These are phyloP conservation scores for Nymphalis c-album DNA, from an alignment of 2,888 invertebrate genomes.

Conservation along the genomic window DNA sequence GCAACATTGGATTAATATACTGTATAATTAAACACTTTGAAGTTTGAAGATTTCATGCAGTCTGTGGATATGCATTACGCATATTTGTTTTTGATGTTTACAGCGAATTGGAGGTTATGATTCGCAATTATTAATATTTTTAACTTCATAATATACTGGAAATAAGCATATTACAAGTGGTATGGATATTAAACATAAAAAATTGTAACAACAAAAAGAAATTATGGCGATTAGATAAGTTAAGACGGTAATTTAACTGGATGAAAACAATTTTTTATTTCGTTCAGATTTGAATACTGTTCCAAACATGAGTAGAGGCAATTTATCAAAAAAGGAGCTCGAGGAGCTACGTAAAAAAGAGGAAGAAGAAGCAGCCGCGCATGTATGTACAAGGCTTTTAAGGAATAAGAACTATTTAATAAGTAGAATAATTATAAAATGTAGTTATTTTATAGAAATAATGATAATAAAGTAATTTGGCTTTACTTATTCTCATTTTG, in stretches of 20 bases:
- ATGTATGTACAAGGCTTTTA: constrained; percentile 79
- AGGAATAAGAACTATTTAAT: neutral
- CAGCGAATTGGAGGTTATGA: constrained; percentile 7
- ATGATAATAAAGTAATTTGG: too few species aligned
- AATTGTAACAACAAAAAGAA: neutral
- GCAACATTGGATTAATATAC: too few species aligned
- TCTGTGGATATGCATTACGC: neutral
- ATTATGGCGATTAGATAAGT: neutral
- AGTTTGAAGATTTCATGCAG: neutral
- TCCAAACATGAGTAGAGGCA: constrained; percentile 83
- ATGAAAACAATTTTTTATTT: neutral
- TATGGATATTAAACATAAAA: neutral
- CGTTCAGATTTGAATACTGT: constrained; percentile 57
- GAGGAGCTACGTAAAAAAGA: constrained; percentile 94
- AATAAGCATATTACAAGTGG: neutral
- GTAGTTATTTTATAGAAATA: too few species aligned
- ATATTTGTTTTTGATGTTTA: constrained; percentile 5
- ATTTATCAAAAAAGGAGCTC: constrained; percentile 89
- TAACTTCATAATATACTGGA: neutral
- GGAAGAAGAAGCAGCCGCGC: constrained; percentile 94
- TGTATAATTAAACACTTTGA: neutral
- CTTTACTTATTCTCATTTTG: too few species aligned
- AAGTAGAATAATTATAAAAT: too few species aligned
- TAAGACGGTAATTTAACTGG: neutral
- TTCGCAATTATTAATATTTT: constrained; percentile 1